These are phyloP conservation scores for Plagodis dolabraria DNA, from an alignment of 2,888 invertebrate species.

Conservation along the genomic window DNA sequence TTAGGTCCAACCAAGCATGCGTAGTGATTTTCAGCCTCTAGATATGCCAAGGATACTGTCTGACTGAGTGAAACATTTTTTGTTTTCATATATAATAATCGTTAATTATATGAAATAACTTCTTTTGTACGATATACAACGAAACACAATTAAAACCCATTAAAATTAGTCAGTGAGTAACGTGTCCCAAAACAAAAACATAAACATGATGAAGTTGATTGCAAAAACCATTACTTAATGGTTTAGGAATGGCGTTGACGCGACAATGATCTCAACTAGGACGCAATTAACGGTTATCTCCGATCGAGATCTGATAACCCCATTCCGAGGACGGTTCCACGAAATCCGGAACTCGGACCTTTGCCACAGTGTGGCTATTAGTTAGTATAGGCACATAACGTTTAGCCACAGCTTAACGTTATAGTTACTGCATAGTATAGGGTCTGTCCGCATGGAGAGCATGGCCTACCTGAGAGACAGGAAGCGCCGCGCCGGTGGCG, in stretches of 20 bases:
- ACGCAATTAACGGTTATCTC: slow-evolving; percentile 16
- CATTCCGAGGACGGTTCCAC: slow-evolving; percentile 22
- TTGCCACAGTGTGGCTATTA: not conserved
- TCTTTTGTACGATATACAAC: not conserved
- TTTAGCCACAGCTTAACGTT: not conserved
- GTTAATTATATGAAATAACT: slow-evolving; percentile 2
- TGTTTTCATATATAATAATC: not conserved
- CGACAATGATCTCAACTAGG: slow-evolving; percentile 8
- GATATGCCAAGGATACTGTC: too few relatives aligned
- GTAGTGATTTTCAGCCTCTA: too few relatives aligned
- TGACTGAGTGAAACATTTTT: too few relatives aligned
- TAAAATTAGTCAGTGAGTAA: slow-evolving; percentile 29
- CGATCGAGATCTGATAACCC: slow-evolving; percentile 24
- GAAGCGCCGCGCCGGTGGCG: slow-evolving; percentile 36
- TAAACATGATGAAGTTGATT: slow-evolving; percentile 21
- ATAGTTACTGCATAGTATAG: not conserved
- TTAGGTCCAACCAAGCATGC: too few relatives aligned
- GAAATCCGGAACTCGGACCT: slow-evolving; percentile 29
- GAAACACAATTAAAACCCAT: slow-evolving; percentile 12
- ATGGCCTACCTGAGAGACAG: slow-evolving; percentile 29
- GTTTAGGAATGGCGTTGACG: slow-evolving; percentile 14
- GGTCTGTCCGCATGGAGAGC: not conserved
- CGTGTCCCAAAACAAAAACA: slow-evolving; percentile 15
- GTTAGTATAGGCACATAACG: not conserved
- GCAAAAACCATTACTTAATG: slow-evolving; percentile 31